These are phyloP conservation scores for Sinotaia quadrata DNA, from an alignment of 2,888 invertebrate genomes.

Conservation along the genomic window DNA sequence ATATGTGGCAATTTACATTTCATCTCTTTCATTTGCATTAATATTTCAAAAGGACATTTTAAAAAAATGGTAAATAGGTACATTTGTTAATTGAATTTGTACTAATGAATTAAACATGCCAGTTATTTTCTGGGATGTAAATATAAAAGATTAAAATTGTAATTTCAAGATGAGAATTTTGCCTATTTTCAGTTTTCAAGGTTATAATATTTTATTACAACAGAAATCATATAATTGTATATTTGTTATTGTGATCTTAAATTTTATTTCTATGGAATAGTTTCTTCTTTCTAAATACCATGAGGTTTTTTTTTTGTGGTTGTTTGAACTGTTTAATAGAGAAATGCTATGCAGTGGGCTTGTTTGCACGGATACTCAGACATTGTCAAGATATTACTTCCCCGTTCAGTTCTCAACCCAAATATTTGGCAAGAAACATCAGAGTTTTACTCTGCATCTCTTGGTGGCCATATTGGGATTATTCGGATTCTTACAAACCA, in stretches of 20 bases:
- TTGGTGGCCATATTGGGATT: conserved; percentile 42
- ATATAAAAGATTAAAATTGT: too few species aligned
- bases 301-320: neutral
- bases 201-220: too few species aligned
- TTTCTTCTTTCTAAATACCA: neutral
- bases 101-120: too few species aligned
- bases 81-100: too few species aligned
- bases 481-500: conserved; percentile 36
- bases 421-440: conserved; percentile 32
- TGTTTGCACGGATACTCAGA: conserved; percentile 9
- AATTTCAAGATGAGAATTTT: too few species aligned
- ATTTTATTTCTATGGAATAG: neutral
- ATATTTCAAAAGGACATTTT: too few species aligned
- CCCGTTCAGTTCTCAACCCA: neutral
- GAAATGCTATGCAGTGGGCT: conserved; percentile 23
- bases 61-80: too few species aligned
- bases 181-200: too few species aligned
- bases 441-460: conserved; percentile 49
- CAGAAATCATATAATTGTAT: too few species aligned
- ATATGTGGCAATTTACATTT: too few species aligned
- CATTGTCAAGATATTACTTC: conserved; percentile 11
- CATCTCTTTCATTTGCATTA: too few species aligned
- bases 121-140: too few species aligned
- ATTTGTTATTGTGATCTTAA: neutral
- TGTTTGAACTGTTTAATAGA: neutral